Conservation (phyloP, 2,888 invertebrate genomes). For the Colostygia pectinataria region DNA sequence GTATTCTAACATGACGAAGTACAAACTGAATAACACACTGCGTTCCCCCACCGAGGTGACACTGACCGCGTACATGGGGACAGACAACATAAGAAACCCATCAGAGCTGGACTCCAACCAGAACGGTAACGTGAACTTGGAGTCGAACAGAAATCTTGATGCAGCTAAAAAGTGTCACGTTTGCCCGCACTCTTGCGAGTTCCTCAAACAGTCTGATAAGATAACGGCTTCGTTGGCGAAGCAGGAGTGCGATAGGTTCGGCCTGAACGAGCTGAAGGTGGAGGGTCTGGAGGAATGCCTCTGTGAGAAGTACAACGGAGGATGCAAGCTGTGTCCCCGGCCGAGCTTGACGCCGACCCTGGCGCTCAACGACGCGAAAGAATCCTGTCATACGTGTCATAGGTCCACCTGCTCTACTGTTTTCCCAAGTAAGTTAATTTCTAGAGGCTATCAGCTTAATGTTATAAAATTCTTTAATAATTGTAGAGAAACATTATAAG, state of each 20-base stretch:
- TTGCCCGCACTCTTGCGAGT: slow-evolving; percentile 63
- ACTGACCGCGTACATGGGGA: slow-evolving; percentile 70
- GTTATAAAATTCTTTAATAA: no score
- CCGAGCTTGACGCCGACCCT: slow-evolving; percentile 54
- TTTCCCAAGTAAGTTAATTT: slow-evolving; percentile 59
- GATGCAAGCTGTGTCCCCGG: slow-evolving; percentile 72
- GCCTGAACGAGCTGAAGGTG: slow-evolving; percentile 69
- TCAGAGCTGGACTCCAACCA: slow-evolving; percentile 57
- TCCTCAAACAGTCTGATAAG: slow-evolving; percentile 54
- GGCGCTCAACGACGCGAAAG: slow-evolving; percentile 54
- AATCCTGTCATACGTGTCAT: slow-evolving; percentile 58
- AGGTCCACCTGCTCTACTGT: slow-evolving; percentile 53
- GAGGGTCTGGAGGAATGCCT: slow-evolving; percentile 69
- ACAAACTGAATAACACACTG: slow-evolving; percentile 76
- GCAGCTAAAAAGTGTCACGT: slow-evolving; percentile 51
- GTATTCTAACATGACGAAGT: slow-evolving; percentile 80
- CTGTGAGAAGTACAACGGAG: slow-evolving; percentile 74
- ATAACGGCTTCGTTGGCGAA: slow-evolving; percentile 63
- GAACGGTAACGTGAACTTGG: slow-evolving; percentile 56
- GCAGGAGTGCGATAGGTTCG: slow-evolving; percentile 59
- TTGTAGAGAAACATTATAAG: no score
- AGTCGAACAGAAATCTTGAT: slow-evolving; percentile 59
- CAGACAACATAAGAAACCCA: slow-evolving; percentile 43
- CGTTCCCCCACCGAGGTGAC: slow-evolving; percentile 70
- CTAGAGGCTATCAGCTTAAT: background rate